Base-by-base conservation (phyloP, 2,113 vertebrate genomes). In the Chaenocephalus aceratus region DNA sequence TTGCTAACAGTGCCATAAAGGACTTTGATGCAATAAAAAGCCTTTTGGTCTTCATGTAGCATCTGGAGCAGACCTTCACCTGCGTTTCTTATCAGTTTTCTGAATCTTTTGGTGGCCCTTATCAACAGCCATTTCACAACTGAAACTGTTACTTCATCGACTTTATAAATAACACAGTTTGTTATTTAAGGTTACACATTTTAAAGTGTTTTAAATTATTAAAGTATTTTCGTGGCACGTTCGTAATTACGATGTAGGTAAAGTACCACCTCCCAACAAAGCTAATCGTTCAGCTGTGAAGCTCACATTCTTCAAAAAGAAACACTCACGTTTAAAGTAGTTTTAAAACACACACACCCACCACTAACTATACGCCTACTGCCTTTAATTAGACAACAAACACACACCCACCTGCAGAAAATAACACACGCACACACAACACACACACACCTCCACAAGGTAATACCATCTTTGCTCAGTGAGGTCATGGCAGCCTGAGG, bases 341-440 rank as follows among this genome's bases (percentile, higher is more conserved):
- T 48, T 46, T 48, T 79, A 69, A 73, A 51, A n/a, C 57, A 59
- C 21, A 34, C 62, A 13, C 49, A 34, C 45, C 67, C 49, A 13
- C 49, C 10, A 0, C 15, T 10, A 41, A 30, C n/a, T 46, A 21
- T 13, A 15, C 58, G 48, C 6, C 15, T 3, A 2, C 68, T 77
- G 56, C 84, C 79, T 86, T 65, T 49, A 86, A 86, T 89, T 73
- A 83, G 65, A 69, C 52, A 26, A 21, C 64, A 16, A 6, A 63
- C 30, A 67, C 66, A 60, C n/a, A 63, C 30, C 59, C 62, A 60
- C n/a, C 56, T 41, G 54, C 54, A 36, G 45, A 21, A 30, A 30
- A 30, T 30, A 30, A 36, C 8, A 3, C 26, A 6, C 11, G 56
- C 48, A 56, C 45, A 79, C 57, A 62, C 75, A 81, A 83, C 72